Conservation (phyloP, 2,888 invertebrate genomes). For the Ophonus ardosiacus region DNA sequence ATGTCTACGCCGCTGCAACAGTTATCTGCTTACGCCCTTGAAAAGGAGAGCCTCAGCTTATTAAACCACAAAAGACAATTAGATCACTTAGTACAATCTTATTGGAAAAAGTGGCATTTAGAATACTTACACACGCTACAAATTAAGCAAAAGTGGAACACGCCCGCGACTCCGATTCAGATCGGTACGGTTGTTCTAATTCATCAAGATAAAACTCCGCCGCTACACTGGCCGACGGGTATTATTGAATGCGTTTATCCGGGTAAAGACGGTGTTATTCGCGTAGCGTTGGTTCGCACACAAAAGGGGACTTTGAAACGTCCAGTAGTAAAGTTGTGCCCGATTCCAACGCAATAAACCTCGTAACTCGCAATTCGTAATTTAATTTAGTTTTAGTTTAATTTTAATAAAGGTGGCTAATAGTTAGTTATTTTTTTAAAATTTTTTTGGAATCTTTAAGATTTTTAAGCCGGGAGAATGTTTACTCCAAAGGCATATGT, state of each 20-base stretch:
- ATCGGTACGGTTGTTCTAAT: conserved; percentile 3
- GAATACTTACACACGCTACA: conserved; percentile 23
- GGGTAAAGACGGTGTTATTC: too few relatives aligned
- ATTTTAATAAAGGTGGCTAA: neutral
- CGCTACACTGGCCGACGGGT: neutral
- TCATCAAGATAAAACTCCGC: neutral
- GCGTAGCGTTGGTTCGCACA: neutral
- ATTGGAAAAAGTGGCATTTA: too few relatives aligned
- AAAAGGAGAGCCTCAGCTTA: neutral
- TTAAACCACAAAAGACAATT: neutral
- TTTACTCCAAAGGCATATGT: neutral
- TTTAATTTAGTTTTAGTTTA: neutral
- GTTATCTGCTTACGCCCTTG: neutral
- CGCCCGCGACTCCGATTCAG: neutral
- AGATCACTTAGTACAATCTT: too few relatives aligned
- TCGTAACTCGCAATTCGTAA: neutral
- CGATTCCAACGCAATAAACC: conserved; percentile 5
- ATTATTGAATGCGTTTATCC: conserved; percentile 7
- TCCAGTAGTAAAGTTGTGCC: neutral
- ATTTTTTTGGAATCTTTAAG: neutral
- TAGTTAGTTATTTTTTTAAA: neutral
- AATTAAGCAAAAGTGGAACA: neutral
- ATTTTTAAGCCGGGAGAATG: neutral
- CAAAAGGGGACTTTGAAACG: neutral
- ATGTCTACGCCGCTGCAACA: neutral